phyloP scores from a whole-genome alignment of 2,113 vertebrate genomes.

The Pluvianellus socialis region DNA sequence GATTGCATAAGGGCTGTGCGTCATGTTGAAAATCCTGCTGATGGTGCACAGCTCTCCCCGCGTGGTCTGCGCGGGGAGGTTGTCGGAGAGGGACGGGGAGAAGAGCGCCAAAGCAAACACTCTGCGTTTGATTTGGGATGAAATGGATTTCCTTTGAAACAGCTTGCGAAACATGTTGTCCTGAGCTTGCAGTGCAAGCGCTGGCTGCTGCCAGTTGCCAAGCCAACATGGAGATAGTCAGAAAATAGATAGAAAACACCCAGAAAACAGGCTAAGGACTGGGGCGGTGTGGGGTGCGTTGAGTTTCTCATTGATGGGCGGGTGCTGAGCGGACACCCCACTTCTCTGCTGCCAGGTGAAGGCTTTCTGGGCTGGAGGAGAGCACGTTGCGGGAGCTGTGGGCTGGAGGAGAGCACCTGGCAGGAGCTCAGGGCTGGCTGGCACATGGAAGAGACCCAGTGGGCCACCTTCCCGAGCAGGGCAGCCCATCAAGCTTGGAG shows the following conservation, averaged over 20 bases:
- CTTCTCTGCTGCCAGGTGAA: not conserved
- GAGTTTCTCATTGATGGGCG: not conserved
- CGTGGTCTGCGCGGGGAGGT: not conserved
- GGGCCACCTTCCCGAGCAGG: not conserved
- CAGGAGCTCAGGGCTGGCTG: not conserved
- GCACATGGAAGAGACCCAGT: not conserved
- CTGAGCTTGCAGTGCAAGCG: not conserved
- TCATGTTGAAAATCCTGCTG: slow-evolving; percentile 43
- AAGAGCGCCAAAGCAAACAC: slow-evolving; percentile 56
- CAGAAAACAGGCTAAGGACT: not conserved
- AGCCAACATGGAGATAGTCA: not conserved
- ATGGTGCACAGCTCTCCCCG: not conserved
- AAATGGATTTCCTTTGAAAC: slow-evolving; percentile 37
- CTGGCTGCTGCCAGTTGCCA: slow-evolving; percentile 13
- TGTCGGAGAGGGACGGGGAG: not conserved
- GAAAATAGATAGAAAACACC: not conserved
- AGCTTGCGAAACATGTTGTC: slow-evolving; percentile 24
- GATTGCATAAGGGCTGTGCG: slow-evolving; percentile 28
- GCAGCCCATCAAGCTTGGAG: not conserved
- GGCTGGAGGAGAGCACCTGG: not conserved
- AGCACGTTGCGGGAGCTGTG: not conserved
- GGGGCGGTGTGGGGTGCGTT: rapidly evolving
- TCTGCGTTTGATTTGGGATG: slow-evolving; percentile 34
- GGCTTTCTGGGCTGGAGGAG: not conserved
- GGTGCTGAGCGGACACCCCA: not conserved